Percentiles rank a stretch among this genome's conserved stretches.
These are phyloP conservation scores for Alosa alosa DNA, from an alignment of 2,113 vertebrate genomes.

Conservation along the genomic window DNA sequence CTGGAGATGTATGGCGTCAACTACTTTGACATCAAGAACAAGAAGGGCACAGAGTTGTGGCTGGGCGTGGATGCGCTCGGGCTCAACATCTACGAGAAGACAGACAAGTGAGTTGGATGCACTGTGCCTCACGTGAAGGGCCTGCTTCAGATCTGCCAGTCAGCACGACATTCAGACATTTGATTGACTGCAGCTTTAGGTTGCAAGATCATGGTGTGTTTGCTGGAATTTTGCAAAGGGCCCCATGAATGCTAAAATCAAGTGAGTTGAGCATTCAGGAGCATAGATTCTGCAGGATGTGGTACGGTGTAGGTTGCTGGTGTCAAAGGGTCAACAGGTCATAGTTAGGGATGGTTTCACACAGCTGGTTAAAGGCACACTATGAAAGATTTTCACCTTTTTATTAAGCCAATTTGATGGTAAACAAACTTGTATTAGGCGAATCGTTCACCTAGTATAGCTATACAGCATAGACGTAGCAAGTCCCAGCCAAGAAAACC, in stretches of 20 bases:
- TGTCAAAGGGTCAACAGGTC: background rate
- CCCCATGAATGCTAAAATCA: background rate
- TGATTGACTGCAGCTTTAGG: background rate
- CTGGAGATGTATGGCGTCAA: constrained; percentile 98
- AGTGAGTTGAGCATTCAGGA: background rate
- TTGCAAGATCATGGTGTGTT: background rate
- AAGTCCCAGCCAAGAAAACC: too few species aligned
- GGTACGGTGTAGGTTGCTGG: background rate
- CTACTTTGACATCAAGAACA: constrained; percentile 98
- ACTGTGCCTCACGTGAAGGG: background rate
- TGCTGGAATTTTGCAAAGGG: background rate
- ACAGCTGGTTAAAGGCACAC: background rate
- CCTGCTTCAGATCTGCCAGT: background rate
- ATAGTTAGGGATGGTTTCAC: background rate
- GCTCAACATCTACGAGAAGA: constrained; percentile 94
- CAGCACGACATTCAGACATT: background rate
- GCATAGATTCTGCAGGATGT: background rate
- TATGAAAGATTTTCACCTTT: too few species aligned
- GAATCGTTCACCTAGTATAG: too few species aligned
- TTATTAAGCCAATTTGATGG: too few species aligned
- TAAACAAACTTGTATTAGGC: too few species aligned
- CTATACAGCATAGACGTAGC: too few species aligned
- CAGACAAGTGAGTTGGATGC: constrained; percentile 84
- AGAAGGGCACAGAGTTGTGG: constrained; percentile 95
- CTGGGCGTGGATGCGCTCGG: constrained; percentile 94